Evolutionary conservation across 2,888 invertebrate species (phyloP).

Genomic region (Luperina nickerlii): DNA sequence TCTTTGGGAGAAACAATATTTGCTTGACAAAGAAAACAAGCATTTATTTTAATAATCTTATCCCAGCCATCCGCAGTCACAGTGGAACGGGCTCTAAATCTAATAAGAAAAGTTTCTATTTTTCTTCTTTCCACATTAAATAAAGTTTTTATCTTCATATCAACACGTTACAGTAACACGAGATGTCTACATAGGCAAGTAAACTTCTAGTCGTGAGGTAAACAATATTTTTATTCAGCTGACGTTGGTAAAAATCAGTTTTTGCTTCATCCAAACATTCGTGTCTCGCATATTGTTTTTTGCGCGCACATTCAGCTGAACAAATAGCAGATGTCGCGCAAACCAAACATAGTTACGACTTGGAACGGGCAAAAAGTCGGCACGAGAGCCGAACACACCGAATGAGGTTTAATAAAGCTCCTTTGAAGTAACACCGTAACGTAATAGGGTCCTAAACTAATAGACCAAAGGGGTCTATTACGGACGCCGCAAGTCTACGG

Average conservation of each 20-base stretch:
- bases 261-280: conserved; percentile 74
- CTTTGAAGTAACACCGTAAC: conserved; percentile 82
- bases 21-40: conserved; percentile 49
- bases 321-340: conserved; percentile 81
- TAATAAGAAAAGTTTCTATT: conserved; percentile 54
- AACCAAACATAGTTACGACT: conserved; percentile 83
- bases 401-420: conserved; percentile 82
- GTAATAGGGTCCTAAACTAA: conserved; percentile 89
- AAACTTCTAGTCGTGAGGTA: conserved; percentile 57
- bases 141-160: conserved; percentile 60
- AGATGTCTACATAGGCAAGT: conserved; percentile 47
- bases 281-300: conserved; percentile 79
- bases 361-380: conserved; percentile 75
- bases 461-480: conserved; percentile 79
- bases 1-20: conserved; percentile 33
- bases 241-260: conserved; percentile 81
- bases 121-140: conserved; percentile 44
- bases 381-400: conserved; percentile 71
- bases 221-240: conserved; percentile 70
- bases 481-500: conserved; percentile 75
- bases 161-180: conserved; percentile 58
- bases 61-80: conserved; percentile 19
- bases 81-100: conserved; percentile 39
- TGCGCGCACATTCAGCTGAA: conserved; percentile 80
- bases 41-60: conserved; percentile 52